phyloP scores from a whole-genome alignment of 2,888 invertebrate genomes.

The Mechanitis messenoides region DNA sequence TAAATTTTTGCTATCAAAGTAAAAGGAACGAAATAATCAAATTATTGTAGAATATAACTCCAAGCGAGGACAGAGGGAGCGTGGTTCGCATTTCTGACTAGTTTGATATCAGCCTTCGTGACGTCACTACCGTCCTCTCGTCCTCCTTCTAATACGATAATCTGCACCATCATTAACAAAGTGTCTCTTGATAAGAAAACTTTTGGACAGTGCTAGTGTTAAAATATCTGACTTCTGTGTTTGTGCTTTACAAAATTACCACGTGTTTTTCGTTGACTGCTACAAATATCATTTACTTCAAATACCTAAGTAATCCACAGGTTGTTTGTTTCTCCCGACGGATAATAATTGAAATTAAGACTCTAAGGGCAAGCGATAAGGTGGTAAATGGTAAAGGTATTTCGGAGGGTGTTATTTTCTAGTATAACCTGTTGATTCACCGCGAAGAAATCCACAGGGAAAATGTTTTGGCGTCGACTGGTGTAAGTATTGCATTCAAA shows the following conservation, averaged over 20 bases:
- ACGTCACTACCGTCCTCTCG: constrained; percentile 60
- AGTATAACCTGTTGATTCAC: constrained; percentile 70
- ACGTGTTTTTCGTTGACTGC: too few species aligned
- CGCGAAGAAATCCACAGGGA: constrained; percentile 50
- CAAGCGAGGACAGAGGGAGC: constrained; percentile 62
- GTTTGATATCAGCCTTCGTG: constrained; percentile 71
- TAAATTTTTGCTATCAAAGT: constrained; percentile 1
- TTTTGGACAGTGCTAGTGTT: too few species aligned
- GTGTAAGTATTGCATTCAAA: constrained; percentile 47
- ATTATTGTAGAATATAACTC: constrained; percentile 61
- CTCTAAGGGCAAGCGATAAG: constrained; percentile 52
- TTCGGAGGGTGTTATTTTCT: constrained; percentile 54
- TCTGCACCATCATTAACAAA: constrained; percentile 8
- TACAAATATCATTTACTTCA: too few species aligned
- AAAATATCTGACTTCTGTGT: too few species aligned
- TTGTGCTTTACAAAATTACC: too few species aligned
- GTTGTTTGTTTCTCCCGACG: constrained; percentile 51
- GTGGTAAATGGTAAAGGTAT: constrained; percentile 51
- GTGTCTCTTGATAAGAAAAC: too few species aligned
- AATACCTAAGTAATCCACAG: constrained; percentile 52
- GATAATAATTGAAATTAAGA: constrained; percentile 49
- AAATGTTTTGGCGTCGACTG: constrained; percentile 66
- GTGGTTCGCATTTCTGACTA: constrained; percentile 72
- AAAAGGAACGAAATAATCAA: constrained; percentile 26
- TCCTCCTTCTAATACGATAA: constrained; percentile 45